Evolutionary conservation across 2,113 vertebrate species (phyloP).

Genomic region (Nibea coibor): DNA sequence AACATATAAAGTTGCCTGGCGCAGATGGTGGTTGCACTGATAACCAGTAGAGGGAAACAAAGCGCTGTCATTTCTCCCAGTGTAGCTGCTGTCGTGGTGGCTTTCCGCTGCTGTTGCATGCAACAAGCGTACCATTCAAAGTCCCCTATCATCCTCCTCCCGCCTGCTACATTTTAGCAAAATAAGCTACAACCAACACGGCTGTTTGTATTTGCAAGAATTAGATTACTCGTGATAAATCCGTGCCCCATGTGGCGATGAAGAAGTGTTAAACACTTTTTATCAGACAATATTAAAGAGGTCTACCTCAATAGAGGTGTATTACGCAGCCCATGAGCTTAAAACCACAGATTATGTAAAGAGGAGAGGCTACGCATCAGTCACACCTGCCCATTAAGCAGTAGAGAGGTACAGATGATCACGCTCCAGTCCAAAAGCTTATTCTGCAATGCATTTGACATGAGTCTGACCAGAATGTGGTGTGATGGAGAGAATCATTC

Average conservation of each 20-base stretch:
- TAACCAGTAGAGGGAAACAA: slow-evolving; percentile 83
- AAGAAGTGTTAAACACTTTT: not conserved
- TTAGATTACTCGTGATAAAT: not conserved
- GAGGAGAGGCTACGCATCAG: slow-evolving; percentile 25
- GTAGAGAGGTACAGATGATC: slow-evolving; percentile 49
- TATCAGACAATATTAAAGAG: slow-evolving; percentile 5
- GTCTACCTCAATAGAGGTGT: not conserved
- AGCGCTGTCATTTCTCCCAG: slow-evolving; percentile 50
- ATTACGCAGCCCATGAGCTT: slow-evolving; percentile 14
- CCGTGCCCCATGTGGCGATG: not conserved
- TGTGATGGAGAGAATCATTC: slow-evolving; percentile 51
- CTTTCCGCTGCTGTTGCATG: slow-evolving; percentile 40
- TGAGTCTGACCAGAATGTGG: slow-evolving; percentile 45
- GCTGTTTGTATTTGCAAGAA: not conserved
- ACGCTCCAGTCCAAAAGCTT: slow-evolving; percentile 42
- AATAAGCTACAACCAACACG: slow-evolving; percentile 7
- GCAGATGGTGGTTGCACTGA: slow-evolving; percentile 39
- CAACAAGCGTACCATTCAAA: slow-evolving; percentile 51
- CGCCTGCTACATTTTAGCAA: slow-evolving; percentile 27
- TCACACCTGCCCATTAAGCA: slow-evolving; percentile 37
- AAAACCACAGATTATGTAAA: slow-evolving; percentile 31
- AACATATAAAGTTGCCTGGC: not conserved
- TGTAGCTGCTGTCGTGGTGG: slow-evolving; percentile 44
- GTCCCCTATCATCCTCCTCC: slow-evolving; percentile 38
- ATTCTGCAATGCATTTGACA: slow-evolving; percentile 62